phyloP scores from a whole-genome alignment of 2,113 vertebrate species.

The Argyrosomus japonicus region DNA sequence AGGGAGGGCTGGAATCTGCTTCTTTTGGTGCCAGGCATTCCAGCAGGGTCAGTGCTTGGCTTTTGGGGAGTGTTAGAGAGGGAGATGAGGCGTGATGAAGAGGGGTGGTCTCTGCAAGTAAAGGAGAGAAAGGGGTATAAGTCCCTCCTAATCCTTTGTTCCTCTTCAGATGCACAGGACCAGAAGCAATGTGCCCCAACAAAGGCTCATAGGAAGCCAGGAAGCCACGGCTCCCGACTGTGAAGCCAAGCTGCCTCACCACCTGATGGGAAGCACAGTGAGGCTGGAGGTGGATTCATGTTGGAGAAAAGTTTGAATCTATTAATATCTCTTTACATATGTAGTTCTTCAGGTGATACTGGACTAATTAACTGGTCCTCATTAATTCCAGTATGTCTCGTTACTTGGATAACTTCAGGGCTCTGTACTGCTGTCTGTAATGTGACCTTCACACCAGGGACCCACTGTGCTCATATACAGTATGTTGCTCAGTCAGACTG shows the following conservation, averaged over 20 bases:
- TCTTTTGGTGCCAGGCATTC: conserved; percentile 67
- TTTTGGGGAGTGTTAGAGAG: conserved; percentile 60
- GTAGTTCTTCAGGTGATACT: not conserved
- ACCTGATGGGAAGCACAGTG: not conserved
- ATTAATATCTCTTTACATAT: not conserved
- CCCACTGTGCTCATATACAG: not conserved
- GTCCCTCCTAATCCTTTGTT: conserved; percentile 76
- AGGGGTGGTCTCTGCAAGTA: conserved; percentile 75
- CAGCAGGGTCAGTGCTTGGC: conserved; percentile 62
- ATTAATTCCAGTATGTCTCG: conserved; percentile 9
- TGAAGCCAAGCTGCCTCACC: conserved; percentile 18
- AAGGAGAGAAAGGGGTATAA: conserved; percentile 70
- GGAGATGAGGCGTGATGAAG: conserved; percentile 77
- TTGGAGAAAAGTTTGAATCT: conserved; percentile 12
- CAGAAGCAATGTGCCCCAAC: conserved; percentile 69
- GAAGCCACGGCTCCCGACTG: conserved; percentile 57
- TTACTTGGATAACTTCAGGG: not conserved
- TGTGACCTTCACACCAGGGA: conserved; percentile 24
- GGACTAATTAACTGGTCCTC: not conserved
- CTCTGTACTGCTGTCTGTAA: not conserved
- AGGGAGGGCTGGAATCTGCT: conserved; percentile 51
- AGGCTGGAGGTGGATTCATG: conserved; percentile 3
- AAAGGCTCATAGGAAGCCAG: conserved; percentile 67
- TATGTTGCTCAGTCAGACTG: not conserved
- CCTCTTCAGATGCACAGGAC: conserved; percentile 76